Evolutionary conservation across 2,888 invertebrate species (phyloP).

Genomic region (Drosophila parthenogenetica): DNA sequence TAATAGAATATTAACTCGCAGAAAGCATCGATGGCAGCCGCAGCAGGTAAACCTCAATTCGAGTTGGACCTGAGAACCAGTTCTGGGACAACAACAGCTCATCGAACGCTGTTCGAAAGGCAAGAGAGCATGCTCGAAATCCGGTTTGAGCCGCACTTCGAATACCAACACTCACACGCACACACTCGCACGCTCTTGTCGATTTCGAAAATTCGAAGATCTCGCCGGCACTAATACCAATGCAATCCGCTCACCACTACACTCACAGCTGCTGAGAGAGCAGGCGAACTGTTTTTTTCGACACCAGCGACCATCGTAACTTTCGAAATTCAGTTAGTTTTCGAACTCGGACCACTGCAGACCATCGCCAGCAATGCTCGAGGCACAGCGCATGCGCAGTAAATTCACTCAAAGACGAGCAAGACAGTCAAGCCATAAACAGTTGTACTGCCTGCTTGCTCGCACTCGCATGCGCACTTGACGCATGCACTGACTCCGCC

Average conservation of each 20-base stretch:
- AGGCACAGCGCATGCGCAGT: constrained; percentile 63
- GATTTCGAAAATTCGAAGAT: constrained; percentile 72
- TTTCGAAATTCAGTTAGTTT: constrained; percentile 70
- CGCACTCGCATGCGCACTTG: constrained; percentile 61
- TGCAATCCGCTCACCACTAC: constrained; percentile 58
- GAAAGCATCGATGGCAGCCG: constrained; percentile 65
- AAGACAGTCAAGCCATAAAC: neutral
- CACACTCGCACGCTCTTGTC: constrained; percentile 21
- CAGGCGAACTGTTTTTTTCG: constrained; percentile 21
- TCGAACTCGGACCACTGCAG: constrained; percentile 53
- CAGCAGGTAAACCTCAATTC: constrained; percentile 65
- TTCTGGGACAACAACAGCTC: constrained; percentile 48
- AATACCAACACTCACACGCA: constrained; percentile 37
- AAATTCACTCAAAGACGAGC: constrained; percentile 28
- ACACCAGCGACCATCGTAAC: constrained; percentile 49
- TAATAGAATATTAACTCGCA: constrained; percentile 83
- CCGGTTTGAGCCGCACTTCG: constrained; percentile 68
- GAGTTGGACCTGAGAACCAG: constrained; percentile 59
- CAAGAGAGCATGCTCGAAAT: constrained; percentile 50
- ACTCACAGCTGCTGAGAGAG: constrained; percentile 40
- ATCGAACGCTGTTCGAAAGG: constrained; percentile 20
- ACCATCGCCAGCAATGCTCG: constrained; percentile 33
- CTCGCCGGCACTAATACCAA: constrained; percentile 60
- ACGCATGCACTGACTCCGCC: constrained; percentile 80
- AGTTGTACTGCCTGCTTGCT: constrained; percentile 54